A percentile compares a stretch with the other conserved stretches of the same genome.
These are phyloP conservation scores for Eunapius fragilis DNA, from an alignment of 37 sponge, comb jelly and placozoan genomes.

Conservation along the genomic window DNA sequence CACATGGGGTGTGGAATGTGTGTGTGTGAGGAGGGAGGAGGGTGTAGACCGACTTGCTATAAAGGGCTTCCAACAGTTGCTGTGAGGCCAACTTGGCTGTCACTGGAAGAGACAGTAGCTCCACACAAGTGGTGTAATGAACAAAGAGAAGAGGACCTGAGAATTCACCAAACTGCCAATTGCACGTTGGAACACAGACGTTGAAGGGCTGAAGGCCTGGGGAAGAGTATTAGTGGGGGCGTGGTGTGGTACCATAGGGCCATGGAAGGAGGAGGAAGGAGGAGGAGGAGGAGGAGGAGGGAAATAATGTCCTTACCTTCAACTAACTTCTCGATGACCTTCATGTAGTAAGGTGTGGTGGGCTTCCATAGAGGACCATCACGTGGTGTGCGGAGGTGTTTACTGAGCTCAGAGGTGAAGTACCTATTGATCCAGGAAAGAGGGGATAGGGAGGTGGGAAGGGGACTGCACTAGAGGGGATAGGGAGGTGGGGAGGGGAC, in stretches of 20 bases:
- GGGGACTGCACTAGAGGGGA: too few species aligned
- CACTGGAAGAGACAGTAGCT: conserved; percentile 73
- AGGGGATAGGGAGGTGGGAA: not conserved
- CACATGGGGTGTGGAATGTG: not conserved
- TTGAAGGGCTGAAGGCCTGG: conserved; percentile 64
- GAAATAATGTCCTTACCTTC: conserved; percentile 30
- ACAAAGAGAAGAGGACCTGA: conserved; percentile 51
- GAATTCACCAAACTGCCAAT: conserved; percentile 89
- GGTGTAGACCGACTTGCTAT: conserved; percentile 35
- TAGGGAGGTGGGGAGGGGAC: too few species aligned
- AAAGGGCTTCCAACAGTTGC: conserved; percentile 37
- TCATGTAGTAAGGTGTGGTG: conserved; percentile 36
- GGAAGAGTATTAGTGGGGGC: not conserved
- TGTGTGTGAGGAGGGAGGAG: not conserved
- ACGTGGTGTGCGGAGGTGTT: conserved; percentile 22
- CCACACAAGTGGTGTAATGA: conserved; percentile 69
- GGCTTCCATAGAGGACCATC: conserved; percentile 34
- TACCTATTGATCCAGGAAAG: conserved; percentile 17
- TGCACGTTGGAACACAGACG: conserved; percentile 20
- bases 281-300: too few species aligned
- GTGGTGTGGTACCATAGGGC: conserved; percentile 50
- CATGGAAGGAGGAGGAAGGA: too few species aligned
- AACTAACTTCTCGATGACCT: conserved; percentile 48
- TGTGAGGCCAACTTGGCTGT: conserved; percentile 17
- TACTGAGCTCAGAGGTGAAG: conserved; percentile 51